These are phyloP conservation scores for Pangasius djambal DNA, from an alignment of 2,797 vertebrate species.

Conservation along the genomic window DNA sequence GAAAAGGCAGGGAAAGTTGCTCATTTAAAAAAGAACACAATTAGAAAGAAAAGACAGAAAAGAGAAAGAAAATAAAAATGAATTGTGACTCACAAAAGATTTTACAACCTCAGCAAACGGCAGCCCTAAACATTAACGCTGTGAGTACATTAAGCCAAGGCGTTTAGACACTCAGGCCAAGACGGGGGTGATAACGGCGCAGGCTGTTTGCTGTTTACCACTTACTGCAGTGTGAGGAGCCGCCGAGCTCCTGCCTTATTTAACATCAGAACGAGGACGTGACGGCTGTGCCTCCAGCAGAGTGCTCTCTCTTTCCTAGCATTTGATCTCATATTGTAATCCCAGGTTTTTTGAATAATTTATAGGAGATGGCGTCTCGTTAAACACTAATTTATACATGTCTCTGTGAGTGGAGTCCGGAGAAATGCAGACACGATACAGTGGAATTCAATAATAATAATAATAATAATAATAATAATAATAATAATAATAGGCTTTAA, in stretches of 20 bases:
- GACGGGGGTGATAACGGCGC: slow-evolving; percentile 29
- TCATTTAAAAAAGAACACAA: neutral
- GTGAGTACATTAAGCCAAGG: neutral
- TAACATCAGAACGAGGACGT: slow-evolving; percentile 80
- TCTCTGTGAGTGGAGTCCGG: slow-evolving; percentile 82
- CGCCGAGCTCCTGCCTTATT: slow-evolving; percentile 69
- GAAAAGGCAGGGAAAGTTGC: no score
- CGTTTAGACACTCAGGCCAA: slow-evolving; percentile 34
- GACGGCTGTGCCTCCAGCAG: slow-evolving; percentile 81
- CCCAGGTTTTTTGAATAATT: slow-evolving; percentile 87
- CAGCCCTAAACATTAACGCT: slow-evolving; percentile 6
- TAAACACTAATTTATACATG: slow-evolving; percentile 88
- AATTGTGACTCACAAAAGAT: neutral
- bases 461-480: slow-evolving; percentile 42
- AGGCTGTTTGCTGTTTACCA: slow-evolving; percentile 74
- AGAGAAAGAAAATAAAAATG: neutral
- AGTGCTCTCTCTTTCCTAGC: slow-evolving; percentile 81
- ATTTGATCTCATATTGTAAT: slow-evolving; percentile 86
- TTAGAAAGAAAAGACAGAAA: neutral
- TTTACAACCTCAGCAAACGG: slow-evolving; percentile 6
- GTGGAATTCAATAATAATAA: slow-evolving; percentile 38
- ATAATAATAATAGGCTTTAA: slow-evolving; percentile 5
- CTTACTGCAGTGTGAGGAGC: slow-evolving; percentile 82
- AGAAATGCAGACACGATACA: slow-evolving; percentile 73
- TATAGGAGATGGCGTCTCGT: slow-evolving; percentile 84